Evolutionary conservation across 2,888 invertebrate genomes (phyloP), one percentile per base, ranked within the genome.

Genomic region (Apamea sordens): DNA sequence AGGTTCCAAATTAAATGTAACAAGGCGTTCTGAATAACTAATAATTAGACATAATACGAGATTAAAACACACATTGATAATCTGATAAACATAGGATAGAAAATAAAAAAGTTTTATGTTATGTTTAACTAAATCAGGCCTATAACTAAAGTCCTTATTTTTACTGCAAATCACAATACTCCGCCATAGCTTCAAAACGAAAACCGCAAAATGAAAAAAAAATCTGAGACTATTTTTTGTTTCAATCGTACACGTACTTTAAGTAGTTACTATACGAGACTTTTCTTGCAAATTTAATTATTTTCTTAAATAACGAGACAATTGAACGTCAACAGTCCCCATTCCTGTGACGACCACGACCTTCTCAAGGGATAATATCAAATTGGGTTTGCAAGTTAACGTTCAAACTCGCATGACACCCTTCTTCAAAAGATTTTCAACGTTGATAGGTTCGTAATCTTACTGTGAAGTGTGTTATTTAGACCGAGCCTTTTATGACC

Each of bases 301-400:
- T 82, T 82, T 82, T 82, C 36, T 74, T 44, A 72, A 83, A 53
- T 72, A 75, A 79, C 67, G 74, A 71, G 68, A 75, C 74, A 53
- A 59, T 83, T 61, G 47, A 44, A 69, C 73, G 47, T 63, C 56
- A 72, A 73, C 10, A 61, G 68, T 65, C 47, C 63, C 47, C 15
- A 53, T 77, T 77, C 72, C 68, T 44, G 56, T 56, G 36, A 50
- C 18, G 69, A 53, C 53, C 47, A 50, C 18, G 69, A 53, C 53
- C 47, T 70, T 64, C 69, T 61, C 59, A 53, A 73, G 64, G 44
- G 59, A 73, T 73, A 71, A 82, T 78, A 82, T 76, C 84, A 73
- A 78, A 84, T 86, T 89, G 84, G 83, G 85, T 77, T 85, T 77
- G 73, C 71, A 87, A 89, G 89, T 88, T 90, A 89, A 56, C 88